These are phyloP conservation scores for Montipora foliosa DNA, from an alignment of 64 coral and sea anemone genomes.

Conservation along the genomic window DNA sequence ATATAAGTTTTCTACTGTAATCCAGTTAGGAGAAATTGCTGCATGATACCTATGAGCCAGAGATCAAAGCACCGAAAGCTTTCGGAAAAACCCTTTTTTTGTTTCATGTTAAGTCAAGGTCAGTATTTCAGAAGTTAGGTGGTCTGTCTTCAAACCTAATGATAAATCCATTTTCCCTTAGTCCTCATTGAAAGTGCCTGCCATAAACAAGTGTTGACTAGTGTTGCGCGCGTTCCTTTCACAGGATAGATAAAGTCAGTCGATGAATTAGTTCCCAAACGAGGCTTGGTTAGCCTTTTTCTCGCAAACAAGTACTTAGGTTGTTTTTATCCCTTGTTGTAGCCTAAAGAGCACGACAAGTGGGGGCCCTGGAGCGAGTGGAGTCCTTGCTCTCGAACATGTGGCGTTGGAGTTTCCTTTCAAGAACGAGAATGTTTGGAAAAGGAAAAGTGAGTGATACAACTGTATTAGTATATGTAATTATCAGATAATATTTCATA, in stretches of 20 bases:
- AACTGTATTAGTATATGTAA: too few species aligned
- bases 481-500: too few species aligned
- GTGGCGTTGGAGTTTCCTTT: constrained; percentile 62
- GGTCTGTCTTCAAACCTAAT: too few species aligned
- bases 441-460: constrained; percentile 29
- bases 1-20: not conserved
- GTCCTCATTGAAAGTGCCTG: too few species aligned
- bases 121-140: not conserved
- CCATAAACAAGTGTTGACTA: too few species aligned
- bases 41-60: not conserved
- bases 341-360: constrained; percentile 12
- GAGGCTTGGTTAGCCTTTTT: too few species aligned
- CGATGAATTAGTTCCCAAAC: too few species aligned
- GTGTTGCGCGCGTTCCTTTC: too few species aligned
- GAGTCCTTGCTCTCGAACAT: constrained; percentile 69
- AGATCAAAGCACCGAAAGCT: not conserved
- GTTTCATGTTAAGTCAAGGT: not conserved
- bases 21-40: not conserved
- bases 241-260: too few species aligned
- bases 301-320: not conserved
- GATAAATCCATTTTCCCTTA: too few species aligned
- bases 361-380: constrained; percentile 65
- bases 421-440: constrained; percentile 65
- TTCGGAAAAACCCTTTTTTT: not conserved
- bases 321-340: not conserved